Evolutionary conservation across 2,888 invertebrate genomes (phyloP).

Genomic region (Sturmia bella): DNA sequence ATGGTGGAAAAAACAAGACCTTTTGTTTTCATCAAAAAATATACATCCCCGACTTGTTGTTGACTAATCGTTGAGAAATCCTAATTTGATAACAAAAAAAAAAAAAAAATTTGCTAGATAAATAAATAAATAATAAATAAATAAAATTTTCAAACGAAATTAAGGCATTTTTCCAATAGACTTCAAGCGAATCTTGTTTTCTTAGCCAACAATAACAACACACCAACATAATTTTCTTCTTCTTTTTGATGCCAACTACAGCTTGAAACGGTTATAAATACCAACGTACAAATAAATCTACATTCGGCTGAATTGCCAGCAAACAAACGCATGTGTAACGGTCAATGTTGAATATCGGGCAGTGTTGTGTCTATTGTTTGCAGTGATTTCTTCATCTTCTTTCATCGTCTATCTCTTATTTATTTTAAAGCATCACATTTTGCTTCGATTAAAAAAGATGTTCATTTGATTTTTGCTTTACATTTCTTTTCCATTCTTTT

Average conservation of each 20-base stretch:
- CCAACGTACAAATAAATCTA: slow-evolving; percentile 44
- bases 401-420: slow-evolving; percentile 19
- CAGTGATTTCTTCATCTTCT: slow-evolving; percentile 7
- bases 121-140: slow-evolving; percentile 1
- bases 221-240: slow-evolving; percentile 5
- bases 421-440: slow-evolving; percentile 34
- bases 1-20: no score
- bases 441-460: slow-evolving; percentile 49
- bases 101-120: neutral
- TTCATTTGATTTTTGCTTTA: slow-evolving; percentile 41
- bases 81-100: neutral
- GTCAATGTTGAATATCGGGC: slow-evolving; percentile 65
- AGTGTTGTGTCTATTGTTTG: slow-evolving; percentile 28
- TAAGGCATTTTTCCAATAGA: slow-evolving; percentile 18
- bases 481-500: slow-evolving; percentile 4
- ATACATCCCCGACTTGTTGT: no score
- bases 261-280: slow-evolving; percentile 56
- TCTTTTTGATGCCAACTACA: slow-evolving; percentile 23
- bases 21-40: no score
- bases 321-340: slow-evolving; percentile 56
- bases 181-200: neutral
- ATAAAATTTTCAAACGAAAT: slow-evolving; percentile 8
- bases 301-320: slow-evolving; percentile 17
- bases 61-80: no score
- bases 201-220: slow-evolving; percentile 37